Evolutionary conservation across 2,113 vertebrate genomes (phyloP).

Genomic region (Pimephales promelas): DNA sequence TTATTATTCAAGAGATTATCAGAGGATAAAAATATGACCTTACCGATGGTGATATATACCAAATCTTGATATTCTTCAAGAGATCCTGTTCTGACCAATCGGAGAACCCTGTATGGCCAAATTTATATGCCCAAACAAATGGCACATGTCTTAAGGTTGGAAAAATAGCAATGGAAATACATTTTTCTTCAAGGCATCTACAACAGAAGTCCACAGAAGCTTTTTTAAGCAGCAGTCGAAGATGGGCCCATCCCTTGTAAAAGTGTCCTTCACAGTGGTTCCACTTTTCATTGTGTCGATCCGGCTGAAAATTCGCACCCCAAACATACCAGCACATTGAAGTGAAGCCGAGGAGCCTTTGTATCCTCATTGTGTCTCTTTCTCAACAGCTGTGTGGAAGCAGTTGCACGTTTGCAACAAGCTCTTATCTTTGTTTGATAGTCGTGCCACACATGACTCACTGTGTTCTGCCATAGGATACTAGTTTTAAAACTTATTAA

Average conservation of each 20-base stretch:
- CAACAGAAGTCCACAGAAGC: slow-evolving; percentile 7
- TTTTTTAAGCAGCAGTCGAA: background rate
- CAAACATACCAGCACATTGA: background rate
- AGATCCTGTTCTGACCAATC: slow-evolving; percentile 11
- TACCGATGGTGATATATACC: slow-evolving; percentile 29
- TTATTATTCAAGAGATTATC: background rate
- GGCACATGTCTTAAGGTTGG: slow-evolving; percentile 7
- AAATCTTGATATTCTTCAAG: background rate
- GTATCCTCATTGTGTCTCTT: slow-evolving; percentile 11
- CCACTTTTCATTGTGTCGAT: background rate
- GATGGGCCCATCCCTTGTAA: slow-evolving; percentile 6
- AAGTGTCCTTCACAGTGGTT: slow-evolving; percentile 15
- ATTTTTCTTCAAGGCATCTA: slow-evolving; percentile 34
- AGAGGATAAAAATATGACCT: background rate
- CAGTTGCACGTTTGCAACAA: background rate
- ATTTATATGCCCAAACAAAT: slow-evolving; percentile 36
- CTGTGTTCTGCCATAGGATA: slow-evolving; percentile 14
- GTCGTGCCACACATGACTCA: slow-evolving; percentile 52
- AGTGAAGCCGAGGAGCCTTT: background rate
- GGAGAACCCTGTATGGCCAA: background rate
- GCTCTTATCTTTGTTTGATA: slow-evolving; percentile 57
- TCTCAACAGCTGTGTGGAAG: background rate
- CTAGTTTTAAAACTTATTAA: background rate
- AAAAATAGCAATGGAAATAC: slow-evolving; percentile 22
- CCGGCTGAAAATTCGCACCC: background rate